Evolutionary conservation across 2,797 vertebrate genomes (phyloP), one percentile per base, ranked within the genome.

Genomic region (Thalassophryne amazonica): DNA sequence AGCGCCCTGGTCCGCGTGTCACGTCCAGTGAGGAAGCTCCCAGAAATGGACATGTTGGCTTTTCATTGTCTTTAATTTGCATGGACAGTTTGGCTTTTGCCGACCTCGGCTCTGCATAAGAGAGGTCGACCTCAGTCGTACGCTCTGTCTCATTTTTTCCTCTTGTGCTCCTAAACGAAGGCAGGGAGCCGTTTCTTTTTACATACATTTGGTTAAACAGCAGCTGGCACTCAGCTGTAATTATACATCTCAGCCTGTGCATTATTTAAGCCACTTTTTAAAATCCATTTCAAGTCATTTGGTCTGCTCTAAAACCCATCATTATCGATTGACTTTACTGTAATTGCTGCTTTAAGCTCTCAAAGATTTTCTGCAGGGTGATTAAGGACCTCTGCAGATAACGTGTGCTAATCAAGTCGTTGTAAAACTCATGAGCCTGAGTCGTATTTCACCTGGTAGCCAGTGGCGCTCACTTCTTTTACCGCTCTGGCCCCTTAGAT

Each of bases 221-320:
- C 67, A 78, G 62, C 68, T 69, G 68, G 66, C 57, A 57, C 60
- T 73, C 61, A 39, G 48, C 40, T 10, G 60, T 88, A 80, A 85
- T 87, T 86, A 84, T 70, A 86, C 73, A 81, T 69, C 61, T 60
- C 60, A 58, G 75, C 24, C 32, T 22, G 65, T 90, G 82, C 74
- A 89, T 91, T 87, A 89, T 91, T 88, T 89, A 90, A 86, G 69
- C 60, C 62, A 58, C 62, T 70, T 82, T 87, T 89, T 86, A 84
- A 86, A 89, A 86, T 77, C 86, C 85, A 88, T 88, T 90, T 79
- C 78, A 78, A 84, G 81, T 86, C 70, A 70, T 87, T 88, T 69
- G 72, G 65, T 61, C 68, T 62, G 31, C 42, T 81, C 76, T 84
- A 77, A 88, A 88, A 86, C 70, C 63, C 80, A 78, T 85, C 86